Base-by-base conservation (phyloP, 2,888 invertebrate species). In the Pheosia gnoma region DNA sequence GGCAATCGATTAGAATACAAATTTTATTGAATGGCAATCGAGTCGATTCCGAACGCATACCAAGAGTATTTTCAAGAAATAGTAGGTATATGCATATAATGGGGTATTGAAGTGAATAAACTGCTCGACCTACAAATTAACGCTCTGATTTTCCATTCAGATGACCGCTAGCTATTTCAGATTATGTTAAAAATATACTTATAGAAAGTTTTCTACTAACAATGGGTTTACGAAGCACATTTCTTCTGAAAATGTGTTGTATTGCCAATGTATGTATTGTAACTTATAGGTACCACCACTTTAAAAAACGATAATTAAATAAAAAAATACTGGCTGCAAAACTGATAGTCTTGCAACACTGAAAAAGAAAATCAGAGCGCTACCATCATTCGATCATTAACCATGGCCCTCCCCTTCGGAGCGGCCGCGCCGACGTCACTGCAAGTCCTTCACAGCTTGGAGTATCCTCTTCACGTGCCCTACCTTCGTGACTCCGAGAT, bases 381-480 rank as follows among this genome's bases (percentile, higher is more conserved):
- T 51, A 64, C 66, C 66, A 63, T 59, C 59, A 59, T 59, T 55
- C 49, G 25, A 37, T 43, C 66, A 65, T 74, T 80, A 88, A 64
- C 70, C 71, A 59, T 81, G 90, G 89, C 90, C 92, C 85, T 88
- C 88, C 84, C 89, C 93, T 73, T 89, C 91, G 81, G 93, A 93
- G 87, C 87, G 93, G 90, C 91, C 91, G 57, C 93, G 86, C 84
- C 87, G 78, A 62, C 85, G 91, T 93, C 86, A 94, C 94, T 88
- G 94, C 70, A 85, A 89, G 81, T 98, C 98, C 89, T 97, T 97
- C 68, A 98, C 97, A 37, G 97, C 98, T 86, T 98, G 98, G 70
- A 98, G 95, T 74, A 99, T 97, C 81, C 99, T 95, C 91, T 99
- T 99, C 43, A 99, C 96, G 86, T 99, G 99, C 0, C 99, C 99